phyloP scores from a whole-genome alignment of 1,140 invertebrate genomes.

The Zelostemma sp. region DNA sequence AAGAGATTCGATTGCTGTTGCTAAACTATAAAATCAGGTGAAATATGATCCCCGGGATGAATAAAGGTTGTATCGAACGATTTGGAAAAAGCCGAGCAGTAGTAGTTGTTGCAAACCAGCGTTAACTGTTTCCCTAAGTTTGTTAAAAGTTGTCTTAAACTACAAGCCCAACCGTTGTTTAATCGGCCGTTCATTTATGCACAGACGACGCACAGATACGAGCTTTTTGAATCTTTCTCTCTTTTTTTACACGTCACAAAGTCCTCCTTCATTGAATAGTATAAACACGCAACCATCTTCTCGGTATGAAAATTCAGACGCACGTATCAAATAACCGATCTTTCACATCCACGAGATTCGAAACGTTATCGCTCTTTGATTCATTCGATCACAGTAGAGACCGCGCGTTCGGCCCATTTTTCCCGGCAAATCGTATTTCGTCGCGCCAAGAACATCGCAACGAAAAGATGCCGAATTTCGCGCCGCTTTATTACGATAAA shows the following conservation, averaged over 20 bases:
- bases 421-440: no score
- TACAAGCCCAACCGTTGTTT: slow-evolving; percentile 64
- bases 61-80: no score
- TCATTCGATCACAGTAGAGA: not conserved
- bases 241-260: slow-evolving; percentile 36
- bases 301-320: slow-evolving; percentile 57
- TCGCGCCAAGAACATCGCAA: no score
- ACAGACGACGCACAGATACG: slow-evolving; percentile 39
- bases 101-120: slow-evolving; percentile 51
- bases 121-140: slow-evolving; percentile 61
- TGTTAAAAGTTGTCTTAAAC: slow-evolving; percentile 69
- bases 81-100: slow-evolving; percentile 53
- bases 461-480: no score
- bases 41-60: no score
- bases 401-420: not conserved
- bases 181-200: slow-evolving; percentile 43
- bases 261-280: slow-evolving; percentile 42
- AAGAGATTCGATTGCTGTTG: no score
- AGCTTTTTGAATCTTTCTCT: slow-evolving; percentile 21
- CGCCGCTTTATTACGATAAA: no score
- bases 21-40: no score
- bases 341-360: slow-evolving; percentile 35
- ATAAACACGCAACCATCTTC: slow-evolving; percentile 60
- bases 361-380: not conserved
- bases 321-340: slow-evolving; percentile 39